Conservation (phyloP, 2,888 invertebrate species). For the Colletes collaris region DNA sequence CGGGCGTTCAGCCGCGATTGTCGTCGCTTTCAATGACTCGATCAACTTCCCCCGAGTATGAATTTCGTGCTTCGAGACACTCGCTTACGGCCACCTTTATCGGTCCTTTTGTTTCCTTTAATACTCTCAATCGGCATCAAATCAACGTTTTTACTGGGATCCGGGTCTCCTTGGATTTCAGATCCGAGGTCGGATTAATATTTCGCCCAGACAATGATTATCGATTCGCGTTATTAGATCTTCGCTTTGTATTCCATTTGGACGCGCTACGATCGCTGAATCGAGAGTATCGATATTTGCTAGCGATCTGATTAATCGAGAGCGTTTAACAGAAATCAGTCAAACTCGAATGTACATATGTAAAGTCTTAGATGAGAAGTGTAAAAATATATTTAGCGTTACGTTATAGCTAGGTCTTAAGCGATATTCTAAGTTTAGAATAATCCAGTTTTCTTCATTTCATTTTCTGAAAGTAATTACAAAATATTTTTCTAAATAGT, state of each 20-base stretch:
- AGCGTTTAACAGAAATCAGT: too few relatives aligned
- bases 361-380: too few relatives aligned
- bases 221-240: slow-evolving; percentile 5
- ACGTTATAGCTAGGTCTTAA: too few relatives aligned
- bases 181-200: slow-evolving; percentile 16
- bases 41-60: slow-evolving; percentile 37
- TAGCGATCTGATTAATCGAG: too few relatives aligned
- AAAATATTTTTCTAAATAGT: too few relatives aligned
- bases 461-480: too few relatives aligned
- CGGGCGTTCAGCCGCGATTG: slow-evolving; percentile 32
- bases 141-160: slow-evolving; percentile 38
- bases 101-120: neutral
- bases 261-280: neutral
- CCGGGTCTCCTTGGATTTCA: slow-evolving; percentile 19
- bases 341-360: too few relatives aligned
- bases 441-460: too few relatives aligned
- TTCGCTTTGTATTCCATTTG: neutral
- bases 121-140: slow-evolving; percentile 11
- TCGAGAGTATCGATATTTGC: neutral
- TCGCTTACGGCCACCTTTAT: slow-evolving; percentile 9
- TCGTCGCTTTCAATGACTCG: slow-evolving; percentile 32
- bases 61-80: slow-evolving; percentile 6
- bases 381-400: too few relatives aligned
- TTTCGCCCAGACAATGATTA: slow-evolving; percentile 1
- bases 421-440: too few relatives aligned